Percentiles rank a stretch among this genome's conserved stretches.
These are phyloP conservation scores for Tachystola acroxantha DNA, from an alignment of 2,888 invertebrate species.

Conservation along the genomic window DNA sequence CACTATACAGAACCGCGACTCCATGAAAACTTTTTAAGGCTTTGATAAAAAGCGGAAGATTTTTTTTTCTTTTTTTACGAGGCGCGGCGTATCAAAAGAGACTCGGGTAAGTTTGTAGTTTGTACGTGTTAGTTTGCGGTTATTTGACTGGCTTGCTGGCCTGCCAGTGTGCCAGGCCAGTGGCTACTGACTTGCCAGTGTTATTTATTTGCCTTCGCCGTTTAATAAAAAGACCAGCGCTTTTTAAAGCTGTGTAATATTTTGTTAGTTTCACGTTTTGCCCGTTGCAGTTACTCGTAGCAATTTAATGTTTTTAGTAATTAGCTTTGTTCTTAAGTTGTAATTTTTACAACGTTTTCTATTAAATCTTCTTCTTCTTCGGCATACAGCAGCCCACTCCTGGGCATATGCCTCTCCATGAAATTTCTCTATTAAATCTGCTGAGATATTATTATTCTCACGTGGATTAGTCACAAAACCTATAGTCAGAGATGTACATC, in stretches of 20 bases:
- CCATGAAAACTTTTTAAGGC: background rate
- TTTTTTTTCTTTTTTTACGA: background rate
- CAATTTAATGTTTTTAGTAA: background rate
- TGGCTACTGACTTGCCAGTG: background rate
- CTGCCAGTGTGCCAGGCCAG: too few relatives aligned
- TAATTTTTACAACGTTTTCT: too few relatives aligned
- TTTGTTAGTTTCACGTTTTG: too few relatives aligned
- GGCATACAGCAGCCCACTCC: too few relatives aligned
- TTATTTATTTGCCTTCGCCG: background rate
- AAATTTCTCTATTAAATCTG: too few relatives aligned
- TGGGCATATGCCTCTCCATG: too few relatives aligned
- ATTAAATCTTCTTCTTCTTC: too few relatives aligned
- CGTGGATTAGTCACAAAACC: too few relatives aligned
- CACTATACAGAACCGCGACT: background rate
- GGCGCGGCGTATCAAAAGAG: conserved; percentile 3
- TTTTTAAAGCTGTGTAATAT: background rate
- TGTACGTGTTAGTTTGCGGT: conserved; percentile 1
- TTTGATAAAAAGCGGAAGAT: conserved; percentile 4
- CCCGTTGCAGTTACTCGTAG: too few relatives aligned
- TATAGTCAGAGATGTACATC: too few relatives aligned
- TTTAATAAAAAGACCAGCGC: background rate
- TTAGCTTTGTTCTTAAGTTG: too few relatives aligned
- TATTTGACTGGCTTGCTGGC: conserved; percentile 1
- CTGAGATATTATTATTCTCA: too few relatives aligned
- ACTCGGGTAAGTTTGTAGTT: background rate